phyloP scores from a whole-genome alignment of 2,113 vertebrate species.

The Pipra filicauda region DNA sequence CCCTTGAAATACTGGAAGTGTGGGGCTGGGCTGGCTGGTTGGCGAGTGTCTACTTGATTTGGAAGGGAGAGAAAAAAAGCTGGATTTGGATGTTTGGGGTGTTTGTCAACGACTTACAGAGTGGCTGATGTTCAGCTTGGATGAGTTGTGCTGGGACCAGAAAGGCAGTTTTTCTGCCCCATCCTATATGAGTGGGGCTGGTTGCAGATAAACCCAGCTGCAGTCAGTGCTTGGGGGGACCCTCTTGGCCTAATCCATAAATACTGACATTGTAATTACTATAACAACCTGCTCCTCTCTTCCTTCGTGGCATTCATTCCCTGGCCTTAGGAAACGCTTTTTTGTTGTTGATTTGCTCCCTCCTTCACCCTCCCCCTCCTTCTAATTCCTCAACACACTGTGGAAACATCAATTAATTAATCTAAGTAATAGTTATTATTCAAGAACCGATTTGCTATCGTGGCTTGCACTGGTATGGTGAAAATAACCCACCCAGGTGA shows the following conservation, averaged over 20 bases:
- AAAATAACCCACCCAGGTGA: background rate
- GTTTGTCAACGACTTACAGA: background rate
- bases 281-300: background rate
- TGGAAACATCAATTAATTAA: slow-evolving; percentile 23
- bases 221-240: background rate
- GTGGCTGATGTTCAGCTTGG: background rate
- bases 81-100: background rate
- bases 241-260: background rate
- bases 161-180: background rate
- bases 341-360: background rate
- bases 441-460: background rate
- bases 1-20: background rate
- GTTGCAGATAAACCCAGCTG: background rate
- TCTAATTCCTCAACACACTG: background rate
- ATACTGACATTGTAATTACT: background rate
- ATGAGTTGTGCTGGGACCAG: background rate
- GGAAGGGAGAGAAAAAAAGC: background rate
- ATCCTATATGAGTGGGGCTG: background rate
- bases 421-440: background rate
- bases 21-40: background rate
- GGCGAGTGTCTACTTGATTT: background rate
- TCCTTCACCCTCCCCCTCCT: background rate
- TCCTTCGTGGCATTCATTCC: background rate
- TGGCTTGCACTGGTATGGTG: background rate
- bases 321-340: background rate